phyloP scores from a whole-genome alignment of 2,888 invertebrate species.

The Deilephila porcellus region DNA sequence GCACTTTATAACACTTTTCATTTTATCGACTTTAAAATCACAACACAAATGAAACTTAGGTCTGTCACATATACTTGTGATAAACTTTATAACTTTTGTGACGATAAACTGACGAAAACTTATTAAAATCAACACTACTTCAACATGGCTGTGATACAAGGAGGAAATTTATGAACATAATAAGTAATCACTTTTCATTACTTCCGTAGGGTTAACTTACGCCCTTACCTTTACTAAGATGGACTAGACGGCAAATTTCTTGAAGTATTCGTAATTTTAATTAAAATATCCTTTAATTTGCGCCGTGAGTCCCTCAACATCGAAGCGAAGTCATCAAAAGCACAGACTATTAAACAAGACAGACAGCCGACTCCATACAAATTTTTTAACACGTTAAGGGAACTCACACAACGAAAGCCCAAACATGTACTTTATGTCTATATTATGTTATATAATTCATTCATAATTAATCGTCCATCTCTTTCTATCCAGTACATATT shows the following conservation, averaged over 20 bases:
- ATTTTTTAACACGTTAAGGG: too few species aligned
- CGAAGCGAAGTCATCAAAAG: constrained; percentile 66
- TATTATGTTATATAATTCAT: too few species aligned
- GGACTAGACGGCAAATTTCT: constrained; percentile 79
- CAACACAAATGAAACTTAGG: constrained; percentile 83
- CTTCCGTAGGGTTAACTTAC: constrained; percentile 81
- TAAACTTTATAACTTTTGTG: constrained; percentile 76
- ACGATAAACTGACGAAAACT: constrained; percentile 81
- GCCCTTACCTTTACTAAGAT: constrained; percentile 84
- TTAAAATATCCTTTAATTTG: constrained; percentile 69
- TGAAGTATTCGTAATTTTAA: constrained; percentile 70
- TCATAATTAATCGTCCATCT: too few species aligned
- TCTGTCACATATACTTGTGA: constrained; percentile 84
- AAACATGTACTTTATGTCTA: too few species aligned
- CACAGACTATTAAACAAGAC: too few species aligned
- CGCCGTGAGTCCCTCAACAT: constrained; percentile 75
- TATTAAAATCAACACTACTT: constrained; percentile 83
- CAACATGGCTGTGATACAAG: constrained; percentile 84
- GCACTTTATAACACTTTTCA: constrained; percentile 84
- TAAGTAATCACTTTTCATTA: constrained; percentile 82
- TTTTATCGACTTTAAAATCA: constrained; percentile 78
- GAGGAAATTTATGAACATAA: constrained; percentile 81
- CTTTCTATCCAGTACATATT: too few species aligned
- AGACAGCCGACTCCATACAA: too few species aligned
- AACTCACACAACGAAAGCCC: too few species aligned